These are phyloP conservation scores for Philypnodon macrostomus DNA, from an alignment of 2,797 vertebrate genomes.

Conservation along the genomic window DNA sequence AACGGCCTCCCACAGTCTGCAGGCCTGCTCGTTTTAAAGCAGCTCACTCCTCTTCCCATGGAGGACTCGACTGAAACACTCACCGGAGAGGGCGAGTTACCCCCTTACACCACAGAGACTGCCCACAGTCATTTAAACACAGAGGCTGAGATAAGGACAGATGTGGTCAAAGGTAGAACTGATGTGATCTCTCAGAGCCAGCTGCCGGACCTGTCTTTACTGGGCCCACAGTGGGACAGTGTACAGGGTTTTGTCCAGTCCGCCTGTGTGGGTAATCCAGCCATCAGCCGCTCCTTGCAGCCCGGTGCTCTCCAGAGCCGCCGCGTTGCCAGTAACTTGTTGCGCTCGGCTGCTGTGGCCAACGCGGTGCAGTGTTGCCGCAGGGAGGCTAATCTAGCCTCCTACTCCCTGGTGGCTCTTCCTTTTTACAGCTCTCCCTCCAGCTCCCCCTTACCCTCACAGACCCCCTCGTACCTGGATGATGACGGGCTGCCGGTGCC, in stretches of 20 bases:
- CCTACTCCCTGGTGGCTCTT: constrained; percentile 58
- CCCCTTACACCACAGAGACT: constrained; percentile 19
- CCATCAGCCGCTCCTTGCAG: constrained; percentile 75
- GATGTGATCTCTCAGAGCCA: constrained; percentile 86
- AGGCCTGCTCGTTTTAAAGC: constrained; percentile 51
- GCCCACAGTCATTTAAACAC: constrained; percentile 14
- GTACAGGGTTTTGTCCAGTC: constrained; percentile 89
- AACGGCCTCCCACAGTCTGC: constrained; percentile 21
- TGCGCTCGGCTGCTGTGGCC: constrained; percentile 71
- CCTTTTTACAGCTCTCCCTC: constrained; percentile 67
- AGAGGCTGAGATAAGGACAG: constrained; percentile 37
- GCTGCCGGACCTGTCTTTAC: constrained; percentile 84
- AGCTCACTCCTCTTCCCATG: constrained; percentile 47
- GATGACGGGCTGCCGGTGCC: constrained; percentile 95
- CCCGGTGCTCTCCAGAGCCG: constrained; percentile 84
- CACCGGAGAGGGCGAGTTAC: constrained; percentile 61
- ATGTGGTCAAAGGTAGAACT: constrained; percentile 41
- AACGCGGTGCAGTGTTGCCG: constrained; percentile 80
- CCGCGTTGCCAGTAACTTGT: constrained; percentile 78
- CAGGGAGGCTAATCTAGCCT: constrained; percentile 67
- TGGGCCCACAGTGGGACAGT: constrained; percentile 90
- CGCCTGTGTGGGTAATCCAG: constrained; percentile 66
- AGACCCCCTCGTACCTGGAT: constrained; percentile 87
- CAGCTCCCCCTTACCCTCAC: constrained; percentile 66
- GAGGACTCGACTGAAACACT: constrained; percentile 78